Percentiles rank a stretch among this genome's conserved stretches.
Evolutionary conservation across 2,113 vertebrate genomes (phyloP).

Genomic region (Alethe castanea): DNA sequence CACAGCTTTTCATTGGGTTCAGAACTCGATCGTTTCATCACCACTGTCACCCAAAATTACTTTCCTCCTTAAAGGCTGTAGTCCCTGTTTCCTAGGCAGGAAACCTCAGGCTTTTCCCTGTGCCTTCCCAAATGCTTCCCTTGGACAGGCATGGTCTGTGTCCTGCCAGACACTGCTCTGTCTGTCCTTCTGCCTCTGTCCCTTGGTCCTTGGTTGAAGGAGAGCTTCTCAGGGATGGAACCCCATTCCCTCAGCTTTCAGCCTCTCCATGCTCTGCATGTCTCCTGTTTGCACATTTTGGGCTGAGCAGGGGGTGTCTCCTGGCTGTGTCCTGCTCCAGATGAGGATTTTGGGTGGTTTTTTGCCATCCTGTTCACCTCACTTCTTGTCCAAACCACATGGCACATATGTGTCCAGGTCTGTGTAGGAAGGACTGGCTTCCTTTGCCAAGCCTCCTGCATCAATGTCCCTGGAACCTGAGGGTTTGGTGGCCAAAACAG

Average conservation of each 20-base stretch:
- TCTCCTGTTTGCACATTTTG: accelerated
- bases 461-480: accelerated
- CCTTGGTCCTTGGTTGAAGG: not conserved
- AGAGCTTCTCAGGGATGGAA: not conserved
- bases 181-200: not conserved
- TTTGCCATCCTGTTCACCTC: not conserved
- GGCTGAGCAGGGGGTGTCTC: not conserved
- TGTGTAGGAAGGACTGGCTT: not conserved
- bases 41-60: not conserved
- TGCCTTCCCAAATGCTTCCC: accelerated
- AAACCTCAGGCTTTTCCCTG: not conserved
- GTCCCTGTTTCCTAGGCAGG: not conserved
- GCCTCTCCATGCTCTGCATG: accelerated
- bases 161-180: not conserved
- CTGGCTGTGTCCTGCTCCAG: not conserved
- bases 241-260: not conserved
- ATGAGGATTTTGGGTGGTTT: not conserved
- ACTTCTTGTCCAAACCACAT: not conserved
- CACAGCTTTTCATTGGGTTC: not conserved
- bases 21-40: not conserved
- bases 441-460: not conserved
- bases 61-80: not conserved
- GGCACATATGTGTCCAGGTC: accelerated
- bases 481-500: not conserved
- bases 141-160: not conserved